Base-by-base conservation (phyloP, 2,888 invertebrate genomes). In the Cosmia trapezina region DNA sequence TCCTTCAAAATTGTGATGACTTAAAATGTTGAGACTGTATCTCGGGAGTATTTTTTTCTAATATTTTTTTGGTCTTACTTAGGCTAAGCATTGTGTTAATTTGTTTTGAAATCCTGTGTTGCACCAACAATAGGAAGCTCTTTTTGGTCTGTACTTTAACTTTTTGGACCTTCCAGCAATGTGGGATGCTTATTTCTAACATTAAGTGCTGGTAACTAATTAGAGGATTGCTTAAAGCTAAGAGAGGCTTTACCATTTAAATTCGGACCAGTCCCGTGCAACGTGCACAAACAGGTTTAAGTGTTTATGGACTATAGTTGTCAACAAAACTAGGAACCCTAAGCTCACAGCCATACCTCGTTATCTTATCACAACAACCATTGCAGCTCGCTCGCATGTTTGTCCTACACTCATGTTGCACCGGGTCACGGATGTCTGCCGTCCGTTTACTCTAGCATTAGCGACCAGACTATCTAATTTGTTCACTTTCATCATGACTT, bases 361-460 rank as follows among this genome's bases (percentile, higher is more conserved):
- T 72, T 72, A 78, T 78, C 65, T 72, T 72, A 78, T 65, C 65
- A 56, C 17, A 56, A 51, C 28, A 65, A 71, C 61, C 45, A 72
- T 45, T 45, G 78, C 72, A 22, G n/a, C 57, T 59, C 69, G 67
- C 43, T 70, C 33, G 17, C 17, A 7, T 66, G 7, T 66, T 80
- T 75, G 45, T 51, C n/a, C 41, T 56, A 19, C 63, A 60, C 60
- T 61, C 22, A 9, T 56, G 22, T 11, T 64, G 33, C 37, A 37
- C 11, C 37, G 51, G 70, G 62, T 59, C 54, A 54, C 65, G 76
- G 56, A 64, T 76, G 9, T 59, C 45, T 63, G 19, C 41, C 37
- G 22, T 47, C 0, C 5, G 71, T 61, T 37, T 69, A 67, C 60
- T 47, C 41, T 60, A 22, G 22, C 22, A 73, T 78, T 78, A 67